These are phyloP conservation scores for Cotesia chilonis DNA, from an alignment of 1,140 invertebrate genomes.

Conservation along the genomic window DNA sequence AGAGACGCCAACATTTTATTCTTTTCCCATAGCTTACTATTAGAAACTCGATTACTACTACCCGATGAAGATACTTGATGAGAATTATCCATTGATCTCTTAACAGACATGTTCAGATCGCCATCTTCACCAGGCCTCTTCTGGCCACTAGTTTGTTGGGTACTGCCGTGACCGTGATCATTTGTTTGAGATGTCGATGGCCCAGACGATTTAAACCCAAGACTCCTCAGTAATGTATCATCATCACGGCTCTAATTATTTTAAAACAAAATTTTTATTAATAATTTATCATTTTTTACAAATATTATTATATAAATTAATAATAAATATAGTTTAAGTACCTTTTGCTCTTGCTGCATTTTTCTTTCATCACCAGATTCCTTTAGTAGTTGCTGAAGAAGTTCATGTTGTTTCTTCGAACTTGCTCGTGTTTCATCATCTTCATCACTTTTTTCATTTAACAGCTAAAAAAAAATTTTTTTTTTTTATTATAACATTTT, in stretches of 20 bases:
- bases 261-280: background rate
- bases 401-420: conserved; percentile 73
- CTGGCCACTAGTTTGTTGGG: conserved; percentile 66
- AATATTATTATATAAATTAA: conserved; percentile 9
- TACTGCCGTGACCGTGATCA: conserved; percentile 53
- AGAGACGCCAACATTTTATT: conserved; percentile 89
- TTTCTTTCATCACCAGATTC: conserved; percentile 66
- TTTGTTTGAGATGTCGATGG: conserved; percentile 63
- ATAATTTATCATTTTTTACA: background rate
- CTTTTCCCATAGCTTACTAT: conserved; percentile 78
- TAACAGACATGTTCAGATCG: conserved; percentile 68
- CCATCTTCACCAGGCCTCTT: conserved; percentile 76
- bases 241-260: conserved; percentile 59
- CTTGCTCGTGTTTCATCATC: conserved; percentile 70
- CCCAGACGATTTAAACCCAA: conserved; percentile 69
- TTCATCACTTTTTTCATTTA: conserved; percentile 86
- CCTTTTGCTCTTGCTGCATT: conserved; percentile 52
- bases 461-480: conserved; percentile 67
- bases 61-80: conserved; percentile 65
- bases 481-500: background rate
- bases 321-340: conserved; percentile 36
- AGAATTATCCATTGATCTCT: conserved; percentile 66
- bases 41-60: conserved; percentile 46
- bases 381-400: conserved; percentile 82
- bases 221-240: conserved; percentile 69